Evolutionary conservation across 2,797 vertebrate genomes (phyloP).

Genomic region (Leptoclinus maculatus): DNA sequence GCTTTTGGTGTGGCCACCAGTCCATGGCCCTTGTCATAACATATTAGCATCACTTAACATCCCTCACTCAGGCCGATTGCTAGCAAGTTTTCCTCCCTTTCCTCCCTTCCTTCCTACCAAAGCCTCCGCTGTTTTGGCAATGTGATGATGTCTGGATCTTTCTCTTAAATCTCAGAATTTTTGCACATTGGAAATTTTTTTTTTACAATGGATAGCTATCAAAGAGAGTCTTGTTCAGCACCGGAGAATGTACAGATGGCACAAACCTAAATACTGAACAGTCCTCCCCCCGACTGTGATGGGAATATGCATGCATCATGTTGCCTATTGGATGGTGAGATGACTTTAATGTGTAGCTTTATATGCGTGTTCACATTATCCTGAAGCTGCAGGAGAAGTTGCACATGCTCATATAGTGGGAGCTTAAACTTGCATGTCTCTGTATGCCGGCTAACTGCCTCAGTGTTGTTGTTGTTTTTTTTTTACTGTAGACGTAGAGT

Average conservation of each 20-base stretch:
- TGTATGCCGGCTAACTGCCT: conserved; percentile 23
- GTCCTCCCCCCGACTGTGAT: conserved; percentile 39
- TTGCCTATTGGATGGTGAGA: conserved; percentile 37
- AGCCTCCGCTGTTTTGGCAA: conserved; percentile 21
- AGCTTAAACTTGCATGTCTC: conserved; percentile 21
- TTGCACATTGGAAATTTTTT: conserved; percentile 21
- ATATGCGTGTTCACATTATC: conserved; percentile 49
- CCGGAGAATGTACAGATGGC: conserved; percentile 60
- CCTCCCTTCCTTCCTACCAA: neutral
- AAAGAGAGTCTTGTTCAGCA: conserved; percentile 56
- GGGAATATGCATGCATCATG: conserved; percentile 59
- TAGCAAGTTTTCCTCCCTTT: conserved; percentile 13
- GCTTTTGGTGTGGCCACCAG: conserved; percentile 40
- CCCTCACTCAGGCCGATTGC: conserved; percentile 14
- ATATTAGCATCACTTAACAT: conserved; percentile 53
- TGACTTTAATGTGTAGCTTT: conserved; percentile 58
- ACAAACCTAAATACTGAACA: conserved; percentile 53
- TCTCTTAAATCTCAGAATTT: neutral
- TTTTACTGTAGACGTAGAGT: conserved; percentile 32
- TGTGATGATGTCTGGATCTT: neutral
- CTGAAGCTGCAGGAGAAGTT: conserved; percentile 37
- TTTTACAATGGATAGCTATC: conserved; percentile 55
- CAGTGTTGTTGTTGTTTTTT: neutral
- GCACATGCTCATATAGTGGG: conserved; percentile 16
- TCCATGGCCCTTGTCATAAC: conserved; percentile 43